A percentile compares a stretch with the other conserved stretches of the same genome.
phyloP scores from a whole-genome alignment of 2,797 vertebrate species.

The Platalea minor region DNA sequence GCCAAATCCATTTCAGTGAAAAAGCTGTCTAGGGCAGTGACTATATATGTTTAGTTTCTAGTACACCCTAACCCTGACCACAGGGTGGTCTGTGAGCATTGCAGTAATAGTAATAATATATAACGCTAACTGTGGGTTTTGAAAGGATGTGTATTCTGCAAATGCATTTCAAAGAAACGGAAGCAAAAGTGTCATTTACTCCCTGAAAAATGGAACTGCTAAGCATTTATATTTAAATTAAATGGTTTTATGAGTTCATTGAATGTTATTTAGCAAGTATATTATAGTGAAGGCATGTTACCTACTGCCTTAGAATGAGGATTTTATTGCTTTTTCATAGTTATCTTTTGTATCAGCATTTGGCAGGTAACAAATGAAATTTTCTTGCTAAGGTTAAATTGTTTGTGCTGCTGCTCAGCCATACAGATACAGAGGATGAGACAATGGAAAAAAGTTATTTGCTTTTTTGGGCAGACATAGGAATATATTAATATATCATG shows the following conservation, averaged over 20 bases:
- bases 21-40: background rate
- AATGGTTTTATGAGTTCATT: conserved; percentile 48
- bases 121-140: background rate
- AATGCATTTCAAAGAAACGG: conserved; percentile 11
- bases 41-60: background rate
- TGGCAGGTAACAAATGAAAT: conserved; percentile 69
- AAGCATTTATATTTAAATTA: conserved; percentile 59
- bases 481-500: background rate
- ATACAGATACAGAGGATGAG: conserved; percentile 36
- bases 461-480: background rate
- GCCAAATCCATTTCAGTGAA: background rate
- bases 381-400: conserved; percentile 65
- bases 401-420: conserved; percentile 26
- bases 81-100: background rate
- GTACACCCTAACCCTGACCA: background rate
- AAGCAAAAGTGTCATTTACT: background rate
- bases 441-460: conserved; percentile 13
- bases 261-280: conserved; percentile 57
- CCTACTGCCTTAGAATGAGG: conserved; percentile 38
- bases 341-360: conserved; percentile 61
- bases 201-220: conserved; percentile 39
- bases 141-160: conserved; percentile 20
- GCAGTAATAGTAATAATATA: background rate
- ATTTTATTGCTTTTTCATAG: conserved; percentile 53
- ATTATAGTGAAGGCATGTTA: background rate